phyloP scores from a whole-genome alignment of 2,113 vertebrate species.

The Dasypus novemcinctus region DNA sequence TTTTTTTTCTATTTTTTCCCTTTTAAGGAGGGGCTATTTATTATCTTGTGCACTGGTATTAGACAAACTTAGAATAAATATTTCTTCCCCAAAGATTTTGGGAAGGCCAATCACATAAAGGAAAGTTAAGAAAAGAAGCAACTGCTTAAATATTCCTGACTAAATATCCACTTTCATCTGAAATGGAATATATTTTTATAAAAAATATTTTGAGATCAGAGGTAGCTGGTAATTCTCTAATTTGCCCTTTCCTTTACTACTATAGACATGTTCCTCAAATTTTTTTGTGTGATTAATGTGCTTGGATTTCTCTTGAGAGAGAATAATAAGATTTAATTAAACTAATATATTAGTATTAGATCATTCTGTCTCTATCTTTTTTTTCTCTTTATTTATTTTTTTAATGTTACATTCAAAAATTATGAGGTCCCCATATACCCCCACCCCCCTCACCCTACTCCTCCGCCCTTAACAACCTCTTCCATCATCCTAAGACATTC shows the following conservation, averaged over 20 bases:
- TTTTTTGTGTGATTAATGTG: not conserved
- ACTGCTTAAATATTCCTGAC: not conserved
- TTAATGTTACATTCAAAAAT: no score
- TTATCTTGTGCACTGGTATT: not conserved
- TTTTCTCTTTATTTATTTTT: no score
- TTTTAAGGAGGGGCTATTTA: not conserved
- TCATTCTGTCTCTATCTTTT: not conserved
- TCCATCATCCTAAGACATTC: no score
- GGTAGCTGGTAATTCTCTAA: not conserved
- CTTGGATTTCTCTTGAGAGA: not conserved
- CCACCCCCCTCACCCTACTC: no score
- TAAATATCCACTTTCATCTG: not conserved
- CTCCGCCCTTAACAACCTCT: no score
- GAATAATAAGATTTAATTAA: not conserved
- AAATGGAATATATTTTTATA: not conserved
- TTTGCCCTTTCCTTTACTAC: not conserved
- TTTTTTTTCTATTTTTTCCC: not conserved
- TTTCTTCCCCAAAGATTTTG: slow-evolving; percentile 8
- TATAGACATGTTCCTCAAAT: not conserved
- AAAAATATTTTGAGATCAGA: not conserved
- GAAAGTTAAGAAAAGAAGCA: not conserved
- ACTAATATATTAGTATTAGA: no score
- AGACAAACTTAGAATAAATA: not conserved
- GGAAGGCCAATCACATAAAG: not conserved
- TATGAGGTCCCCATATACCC: no score